These are phyloP conservation scores for Malurus elegans DNA, from an alignment of 2,113 vertebrate species.

Conservation along the genomic window DNA sequence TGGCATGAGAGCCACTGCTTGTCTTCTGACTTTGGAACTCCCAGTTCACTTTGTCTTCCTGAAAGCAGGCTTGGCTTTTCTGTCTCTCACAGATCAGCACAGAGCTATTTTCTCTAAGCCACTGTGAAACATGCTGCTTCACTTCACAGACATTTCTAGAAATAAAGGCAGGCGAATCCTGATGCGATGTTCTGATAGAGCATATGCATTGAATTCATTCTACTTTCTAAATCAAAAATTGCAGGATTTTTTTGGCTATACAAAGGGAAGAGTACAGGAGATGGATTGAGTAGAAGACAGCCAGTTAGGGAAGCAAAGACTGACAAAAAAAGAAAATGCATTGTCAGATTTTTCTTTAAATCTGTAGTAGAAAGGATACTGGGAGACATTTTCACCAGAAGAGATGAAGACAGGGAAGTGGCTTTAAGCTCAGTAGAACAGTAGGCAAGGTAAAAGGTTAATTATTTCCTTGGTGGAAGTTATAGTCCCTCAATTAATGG, in stretches of 20 bases:
- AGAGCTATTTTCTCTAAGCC: not conserved
- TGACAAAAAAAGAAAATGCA: not conserved
- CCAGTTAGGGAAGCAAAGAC: not conserved
- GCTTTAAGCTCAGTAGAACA: not conserved
- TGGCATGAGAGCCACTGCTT: not conserved
- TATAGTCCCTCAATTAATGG: not conserved
- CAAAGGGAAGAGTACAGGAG: not conserved
- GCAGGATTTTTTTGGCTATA: not conserved
- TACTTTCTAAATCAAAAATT: not conserved
- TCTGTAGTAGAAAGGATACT: not conserved
- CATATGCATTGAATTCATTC: not conserved
- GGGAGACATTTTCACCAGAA: not conserved
- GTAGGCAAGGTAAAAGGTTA: constrained; percentile 12
- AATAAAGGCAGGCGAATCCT: not conserved
- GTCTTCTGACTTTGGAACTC: not conserved
- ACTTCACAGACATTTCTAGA: not conserved
- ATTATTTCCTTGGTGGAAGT: not conserved
- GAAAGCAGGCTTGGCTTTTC: not conserved
- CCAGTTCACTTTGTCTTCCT: not conserved
- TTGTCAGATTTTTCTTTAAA: constrained; percentile 18
- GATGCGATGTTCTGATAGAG: not conserved
- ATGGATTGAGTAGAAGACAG: not conserved
- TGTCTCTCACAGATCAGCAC: not conserved
- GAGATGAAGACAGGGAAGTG: not conserved
- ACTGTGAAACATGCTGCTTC: not conserved